phyloP scores from a whole-genome alignment of 2,888 invertebrate species.

The Erebia ligea region DNA sequence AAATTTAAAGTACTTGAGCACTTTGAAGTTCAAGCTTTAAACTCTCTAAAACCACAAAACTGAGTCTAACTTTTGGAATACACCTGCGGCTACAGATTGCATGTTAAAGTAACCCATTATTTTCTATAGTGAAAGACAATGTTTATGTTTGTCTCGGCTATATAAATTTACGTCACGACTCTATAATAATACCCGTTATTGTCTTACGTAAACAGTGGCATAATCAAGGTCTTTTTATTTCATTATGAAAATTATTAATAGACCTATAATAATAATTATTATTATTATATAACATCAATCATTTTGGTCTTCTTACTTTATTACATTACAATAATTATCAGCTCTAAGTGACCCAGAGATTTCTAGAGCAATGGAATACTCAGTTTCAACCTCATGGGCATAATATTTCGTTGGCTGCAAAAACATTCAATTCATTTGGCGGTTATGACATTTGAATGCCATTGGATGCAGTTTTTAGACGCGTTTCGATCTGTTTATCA shows the following conservation, averaged over 20 bases:
- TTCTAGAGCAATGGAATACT: neutral
- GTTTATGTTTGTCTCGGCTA: slow-evolving; percentile 24
- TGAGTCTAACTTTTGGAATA: neutral
- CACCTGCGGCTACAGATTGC: slow-evolving; percentile 6
- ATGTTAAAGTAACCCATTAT: slow-evolving; percentile 15
- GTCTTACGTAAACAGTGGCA: slow-evolving; percentile 24
- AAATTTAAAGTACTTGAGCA: no score
- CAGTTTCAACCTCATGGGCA: no score
- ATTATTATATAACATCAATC: neutral
- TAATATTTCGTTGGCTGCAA: no score
- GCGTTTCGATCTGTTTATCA: no score
- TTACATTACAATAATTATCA: neutral
- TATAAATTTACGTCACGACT: slow-evolving; percentile 17
- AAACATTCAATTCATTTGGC: no score
- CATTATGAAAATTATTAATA: slow-evolving; percentile 4
- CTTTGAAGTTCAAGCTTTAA: no score
- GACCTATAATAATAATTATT: neutral
- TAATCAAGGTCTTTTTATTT: slow-evolving; percentile 18
- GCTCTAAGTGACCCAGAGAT: neutral
- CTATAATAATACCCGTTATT: slow-evolving; percentile 15
- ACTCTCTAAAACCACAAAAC: no score
- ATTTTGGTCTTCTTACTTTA: neutral
- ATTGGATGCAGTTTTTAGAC: no score
- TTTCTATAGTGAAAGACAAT: slow-evolving; percentile 25
- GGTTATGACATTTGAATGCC: no score